These are phyloP conservation scores for Sylvicapra grimmia DNA, from an alignment of 2,113 vertebrate genomes.

Conservation along the genomic window DNA sequence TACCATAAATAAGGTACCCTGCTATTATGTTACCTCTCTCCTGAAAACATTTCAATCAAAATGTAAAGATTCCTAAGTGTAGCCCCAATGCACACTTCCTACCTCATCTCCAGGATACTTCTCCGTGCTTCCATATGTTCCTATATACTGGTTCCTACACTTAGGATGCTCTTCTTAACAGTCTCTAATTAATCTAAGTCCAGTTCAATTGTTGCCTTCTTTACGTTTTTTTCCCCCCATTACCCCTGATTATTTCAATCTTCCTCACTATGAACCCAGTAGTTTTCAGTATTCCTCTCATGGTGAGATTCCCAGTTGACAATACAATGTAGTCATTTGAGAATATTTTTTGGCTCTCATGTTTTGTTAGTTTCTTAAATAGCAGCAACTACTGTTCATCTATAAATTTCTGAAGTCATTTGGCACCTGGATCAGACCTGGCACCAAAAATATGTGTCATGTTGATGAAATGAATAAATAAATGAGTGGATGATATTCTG, in stretches of 20 bases:
- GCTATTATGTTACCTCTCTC: background rate
- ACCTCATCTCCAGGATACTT: background rate
- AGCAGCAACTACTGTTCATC: background rate
- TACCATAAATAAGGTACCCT: background rate
- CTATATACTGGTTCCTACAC: background rate
- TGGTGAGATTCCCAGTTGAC: background rate
- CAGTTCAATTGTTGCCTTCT: background rate
- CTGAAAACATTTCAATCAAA: background rate
- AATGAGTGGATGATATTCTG: slow-evolving; percentile 25
- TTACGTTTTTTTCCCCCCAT: background rate
- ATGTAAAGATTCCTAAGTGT: background rate
- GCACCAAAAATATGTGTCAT: slow-evolving; percentile 9
- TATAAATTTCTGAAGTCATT: background rate
- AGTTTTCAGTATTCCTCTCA: background rate
- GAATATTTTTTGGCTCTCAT: background rate
- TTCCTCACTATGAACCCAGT: background rate
- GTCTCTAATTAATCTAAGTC: background rate
- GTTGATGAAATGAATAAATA: slow-evolving; percentile 41
- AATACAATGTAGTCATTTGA: background rate
- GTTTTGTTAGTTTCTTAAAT: background rate
- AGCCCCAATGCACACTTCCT: background rate
- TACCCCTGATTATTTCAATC: background rate
- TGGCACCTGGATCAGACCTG: background rate
- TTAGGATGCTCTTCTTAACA: background rate
- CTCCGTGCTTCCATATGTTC: background rate